These are phyloP conservation scores for Lepidochrysops patricia DNA, from an alignment of 2,888 invertebrate genomes.

Conservation along the genomic window DNA sequence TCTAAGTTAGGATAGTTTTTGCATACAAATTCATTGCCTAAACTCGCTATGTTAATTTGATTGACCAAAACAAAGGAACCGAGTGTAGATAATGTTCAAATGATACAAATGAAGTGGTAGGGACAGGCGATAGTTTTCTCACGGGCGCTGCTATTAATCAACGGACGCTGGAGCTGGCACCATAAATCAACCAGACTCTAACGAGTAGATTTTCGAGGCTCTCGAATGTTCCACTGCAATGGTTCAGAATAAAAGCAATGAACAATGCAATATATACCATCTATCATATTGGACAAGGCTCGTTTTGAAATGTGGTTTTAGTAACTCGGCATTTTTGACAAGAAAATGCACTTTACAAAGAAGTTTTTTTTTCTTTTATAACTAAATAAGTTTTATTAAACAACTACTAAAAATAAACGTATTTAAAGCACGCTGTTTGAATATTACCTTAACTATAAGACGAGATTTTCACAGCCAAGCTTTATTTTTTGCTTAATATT, in stretches of 20 bases:
- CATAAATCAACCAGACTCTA: slow-evolving; percentile 53
- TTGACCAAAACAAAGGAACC: not conserved
- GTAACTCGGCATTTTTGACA: not conserved
- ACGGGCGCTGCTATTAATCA: slow-evolving; percentile 54
- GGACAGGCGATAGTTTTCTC: slow-evolving; percentile 57
- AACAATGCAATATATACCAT: slow-evolving; percentile 3
- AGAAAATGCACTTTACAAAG: too few species aligned
- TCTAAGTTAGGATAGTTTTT: not conserved
- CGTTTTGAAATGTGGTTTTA: not conserved
- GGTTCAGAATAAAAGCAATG: slow-evolving; percentile 7
- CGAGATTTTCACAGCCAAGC: too few species aligned
- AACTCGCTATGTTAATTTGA: not conserved
- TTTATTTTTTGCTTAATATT: too few species aligned
- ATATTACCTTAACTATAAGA: too few species aligned
- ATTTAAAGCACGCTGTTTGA: too few species aligned
- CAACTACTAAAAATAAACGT: too few species aligned
- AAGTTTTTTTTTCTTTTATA: too few species aligned
- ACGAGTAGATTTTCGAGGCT: slow-evolving; percentile 30
- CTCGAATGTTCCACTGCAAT: slow-evolving; percentile 18
- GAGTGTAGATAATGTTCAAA: slow-evolving; percentile 8
- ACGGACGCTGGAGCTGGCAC: slow-evolving; percentile 32
- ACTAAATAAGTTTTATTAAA: too few species aligned
- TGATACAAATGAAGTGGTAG: slow-evolving; percentile 44
- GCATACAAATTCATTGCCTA: not conserved
- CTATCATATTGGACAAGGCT: not conserved